These are phyloP conservation scores for Peromyscus polionotus DNA, from an alignment of 2,113 vertebrate genomes.

Conservation along the genomic window DNA sequence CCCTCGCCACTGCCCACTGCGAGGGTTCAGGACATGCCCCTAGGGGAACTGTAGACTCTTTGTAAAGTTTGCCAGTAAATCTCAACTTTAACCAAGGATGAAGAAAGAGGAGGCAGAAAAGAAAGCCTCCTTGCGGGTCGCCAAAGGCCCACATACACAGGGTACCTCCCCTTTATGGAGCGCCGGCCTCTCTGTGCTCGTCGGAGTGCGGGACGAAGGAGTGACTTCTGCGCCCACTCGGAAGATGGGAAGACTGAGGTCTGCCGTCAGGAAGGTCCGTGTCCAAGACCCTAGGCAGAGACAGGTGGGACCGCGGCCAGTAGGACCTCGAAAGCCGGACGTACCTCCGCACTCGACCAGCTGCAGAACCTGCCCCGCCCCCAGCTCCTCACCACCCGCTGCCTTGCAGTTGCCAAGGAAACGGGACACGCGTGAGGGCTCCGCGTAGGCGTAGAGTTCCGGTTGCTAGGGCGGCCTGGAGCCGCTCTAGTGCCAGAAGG, in stretches of 20 bases:
- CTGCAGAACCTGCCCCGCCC: too few species aligned
- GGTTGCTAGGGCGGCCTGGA: conserved; percentile 71
- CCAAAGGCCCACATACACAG: not conserved
- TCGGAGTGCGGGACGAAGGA: fast-evolving
- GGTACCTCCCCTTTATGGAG: not conserved
- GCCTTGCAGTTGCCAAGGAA: conserved; percentile 62
- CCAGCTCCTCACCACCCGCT: fast-evolving
- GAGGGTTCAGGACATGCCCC: not conserved
- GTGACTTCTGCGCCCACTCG: fast-evolving
- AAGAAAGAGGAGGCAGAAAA: too few species aligned
- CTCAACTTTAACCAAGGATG: not conserved
- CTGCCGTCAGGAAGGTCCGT: fast-evolving
- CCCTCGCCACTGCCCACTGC: too few species aligned
- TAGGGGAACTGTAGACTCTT: not conserved
- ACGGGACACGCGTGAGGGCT: conserved; percentile 27
- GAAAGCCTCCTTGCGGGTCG: fast-evolving
- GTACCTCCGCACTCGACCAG: not conserved
- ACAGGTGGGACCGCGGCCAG: fast-evolving
- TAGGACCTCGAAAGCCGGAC: not conserved
- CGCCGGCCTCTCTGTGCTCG: not conserved
- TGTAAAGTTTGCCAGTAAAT: not conserved
- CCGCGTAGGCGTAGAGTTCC: conserved; percentile 77
- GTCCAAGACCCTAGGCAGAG: not conserved
- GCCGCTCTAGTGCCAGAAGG: fast-evolving
- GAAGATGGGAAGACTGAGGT: not conserved